Base-by-base conservation (phyloP, 1,140 invertebrate species). In the Aphaenogaster rudis region DNA sequence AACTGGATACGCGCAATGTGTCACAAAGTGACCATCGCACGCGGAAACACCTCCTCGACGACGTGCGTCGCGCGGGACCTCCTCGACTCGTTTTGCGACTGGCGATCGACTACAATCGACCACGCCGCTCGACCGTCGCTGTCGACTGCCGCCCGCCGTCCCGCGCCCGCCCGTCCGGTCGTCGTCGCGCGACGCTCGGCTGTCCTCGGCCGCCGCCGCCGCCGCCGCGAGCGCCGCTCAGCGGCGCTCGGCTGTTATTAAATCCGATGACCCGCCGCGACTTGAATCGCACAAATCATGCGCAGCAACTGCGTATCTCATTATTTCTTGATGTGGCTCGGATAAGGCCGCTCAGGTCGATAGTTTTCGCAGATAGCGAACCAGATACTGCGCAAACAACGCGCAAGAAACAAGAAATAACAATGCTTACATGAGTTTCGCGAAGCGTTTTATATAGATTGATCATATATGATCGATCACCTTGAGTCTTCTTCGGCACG, bases 401-500 rank as follows among this genome's bases (percentile, higher is more conserved):
- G 36, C 64, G 15, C 64, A 48, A 69, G 15, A 69, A 48, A 1
- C 64, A 8, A 48, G 6, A 11, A 45, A 7, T 28, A 28, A 48
- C 5, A 42, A 45, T 21, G 6, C 45, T 28, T 7, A 33, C n/a
- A 2, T 0, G 4, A 42, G 42, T 48, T 48, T 45, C 39, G 39
- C 3, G 8, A 9, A 21, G 5, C 9, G 4, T 21, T 67, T 28
- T 9, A 28, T 28, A 15, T 50, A 28, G 21, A 50, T 33, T 15
- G 1, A 33, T 8, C 42, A 50, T 9, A 28, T 69, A 28, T 69
- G 42, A 67, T 7, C 11, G 42, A 17, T 69, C 50, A 48, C 42
- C 42, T 69, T 50, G 66, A 69, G 13, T 28, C 64, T 45, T 50
- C 17, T 36, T 39, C 66, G 66, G 66, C 66, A 28, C 42, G 13